These are phyloP conservation scores for Macropus fuliginosus DNA, from an alignment of 2,797 vertebrate species.

Conservation along the genomic window DNA sequence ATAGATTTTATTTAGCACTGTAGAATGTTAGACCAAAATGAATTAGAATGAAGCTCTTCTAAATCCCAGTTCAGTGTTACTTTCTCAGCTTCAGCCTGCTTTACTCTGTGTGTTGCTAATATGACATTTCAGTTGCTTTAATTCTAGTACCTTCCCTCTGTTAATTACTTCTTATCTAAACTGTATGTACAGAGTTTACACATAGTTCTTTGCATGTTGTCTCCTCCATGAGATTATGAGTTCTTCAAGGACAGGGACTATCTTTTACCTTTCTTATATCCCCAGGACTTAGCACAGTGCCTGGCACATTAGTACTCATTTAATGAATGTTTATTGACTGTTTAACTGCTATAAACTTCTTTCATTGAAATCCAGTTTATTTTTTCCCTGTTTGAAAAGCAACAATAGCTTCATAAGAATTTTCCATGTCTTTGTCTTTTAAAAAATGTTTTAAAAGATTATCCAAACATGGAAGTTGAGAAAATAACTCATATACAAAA, in stretches of 20 bases:
- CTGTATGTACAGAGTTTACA: not conserved
- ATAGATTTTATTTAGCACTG: not conserved
- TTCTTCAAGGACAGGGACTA: not conserved
- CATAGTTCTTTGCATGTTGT: not conserved
- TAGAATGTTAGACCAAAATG: not conserved
- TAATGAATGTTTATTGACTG: not conserved
- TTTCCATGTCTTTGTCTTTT: slow-evolving; percentile 35
- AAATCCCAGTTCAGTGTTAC: not conserved
- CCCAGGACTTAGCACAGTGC: not conserved
- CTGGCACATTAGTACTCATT: not conserved
- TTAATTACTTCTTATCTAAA: not conserved
- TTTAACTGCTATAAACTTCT: not conserved
- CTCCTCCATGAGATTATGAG: not conserved
- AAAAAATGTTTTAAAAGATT: slow-evolving; percentile 33
- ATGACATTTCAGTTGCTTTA: not conserved
- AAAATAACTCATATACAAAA: not conserved
- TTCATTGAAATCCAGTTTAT: slow-evolving; percentile 26
- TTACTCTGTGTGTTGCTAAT: not conserved
- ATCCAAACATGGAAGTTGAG: slow-evolving; percentile 20
- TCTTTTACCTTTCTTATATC: not conserved
- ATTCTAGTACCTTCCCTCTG: not conserved
- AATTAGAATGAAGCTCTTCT: not conserved
- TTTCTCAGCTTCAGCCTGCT: not conserved
- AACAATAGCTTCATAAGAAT: slow-evolving; percentile 25
- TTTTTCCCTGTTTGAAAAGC: slow-evolving; percentile 28